Conservation (phyloP, 30 jellyfish, hydroid and myxozoan species). For the Nemopilema nomurai region DNA sequence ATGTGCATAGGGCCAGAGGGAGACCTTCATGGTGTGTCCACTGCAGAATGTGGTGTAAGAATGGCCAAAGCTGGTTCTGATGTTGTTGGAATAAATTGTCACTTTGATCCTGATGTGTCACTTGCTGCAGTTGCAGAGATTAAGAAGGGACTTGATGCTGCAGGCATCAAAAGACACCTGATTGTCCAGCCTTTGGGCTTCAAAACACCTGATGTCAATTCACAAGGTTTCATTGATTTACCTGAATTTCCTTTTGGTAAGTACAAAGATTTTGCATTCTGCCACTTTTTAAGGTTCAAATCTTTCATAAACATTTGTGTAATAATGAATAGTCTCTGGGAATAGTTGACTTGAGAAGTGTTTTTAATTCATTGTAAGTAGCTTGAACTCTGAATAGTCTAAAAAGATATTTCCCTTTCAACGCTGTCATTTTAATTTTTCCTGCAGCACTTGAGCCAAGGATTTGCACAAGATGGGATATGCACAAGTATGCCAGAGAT, state of each 20-base stretch:
- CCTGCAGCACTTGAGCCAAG: conserved; percentile 93
- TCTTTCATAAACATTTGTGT: too few species aligned
- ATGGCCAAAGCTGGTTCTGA: conserved; percentile 99
- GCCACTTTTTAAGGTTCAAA: not conserved
- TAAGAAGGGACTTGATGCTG: conserved; percentile 85
- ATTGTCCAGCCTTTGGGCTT: conserved; percentile 93
- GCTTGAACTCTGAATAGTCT: too few species aligned
- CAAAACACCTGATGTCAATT: conserved; percentile 87
- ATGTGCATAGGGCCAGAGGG: conserved; percentile 99
- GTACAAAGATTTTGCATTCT: not conserved
- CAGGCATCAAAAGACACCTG: conserved; percentile 81
- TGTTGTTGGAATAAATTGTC: conserved; percentile 92
- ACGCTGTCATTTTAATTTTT: not conserved
- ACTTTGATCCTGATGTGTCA: conserved; percentile 83
- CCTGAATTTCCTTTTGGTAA: conserved; percentile 97
- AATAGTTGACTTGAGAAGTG: too few species aligned
- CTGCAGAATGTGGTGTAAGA: conserved; percentile 93
- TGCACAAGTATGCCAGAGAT: conserved; percentile 92
- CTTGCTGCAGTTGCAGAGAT: conserved; percentile 74
- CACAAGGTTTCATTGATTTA: conserved; percentile 91
- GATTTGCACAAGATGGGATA: conserved; percentile 93
- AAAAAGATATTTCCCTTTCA: too few species aligned
- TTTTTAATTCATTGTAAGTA: too few species aligned
- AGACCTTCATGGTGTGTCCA: conserved; percentile 92
- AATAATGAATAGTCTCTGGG: too few species aligned